Percentiles rank a stretch among this genome's conserved stretches.
Conservation (phyloP, 1,140 invertebrate genomes). For the Maniola jurtina region DNA sequence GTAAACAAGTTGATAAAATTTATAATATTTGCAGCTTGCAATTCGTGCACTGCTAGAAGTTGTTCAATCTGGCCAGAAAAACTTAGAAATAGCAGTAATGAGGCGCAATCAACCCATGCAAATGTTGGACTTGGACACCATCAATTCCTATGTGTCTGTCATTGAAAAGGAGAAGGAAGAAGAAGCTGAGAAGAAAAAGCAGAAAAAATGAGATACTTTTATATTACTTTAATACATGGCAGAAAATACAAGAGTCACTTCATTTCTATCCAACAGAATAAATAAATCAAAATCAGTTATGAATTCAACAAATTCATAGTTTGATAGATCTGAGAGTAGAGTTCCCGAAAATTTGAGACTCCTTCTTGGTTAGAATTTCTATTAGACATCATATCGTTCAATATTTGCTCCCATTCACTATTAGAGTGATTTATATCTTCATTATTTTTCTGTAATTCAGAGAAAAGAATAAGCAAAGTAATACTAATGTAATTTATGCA, state of each 20-base stretch:
- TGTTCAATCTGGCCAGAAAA: conserved; percentile 98
- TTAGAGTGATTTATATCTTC: conserved; percentile 55
- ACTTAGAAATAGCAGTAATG: conserved; percentile 99
- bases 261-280: conserved; percentile 18
- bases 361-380: conserved; percentile 62
- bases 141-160: conserved; percentile 94
- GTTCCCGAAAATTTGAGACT: conserved; percentile 68
- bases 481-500: neutral
- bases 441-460: conserved; percentile 54
- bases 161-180: conserved; percentile 99
- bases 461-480: neutral
- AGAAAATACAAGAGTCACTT: conserved; percentile 39
- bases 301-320: conserved; percentile 72
- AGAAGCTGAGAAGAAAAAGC: conserved; percentile 98
- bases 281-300: conserved; percentile 31
- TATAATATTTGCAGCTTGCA: conserved; percentile 84
- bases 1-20: no score
- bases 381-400: conserved; percentile 68
- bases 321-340: conserved; percentile 72
- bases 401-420: conserved; percentile 76
- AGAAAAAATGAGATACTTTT: conserved; percentile 87
- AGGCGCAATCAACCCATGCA: conserved; percentile 87
- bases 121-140: conserved; percentile 94
- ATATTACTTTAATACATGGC: conserved; percentile 54
- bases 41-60: conserved; percentile 98